Evolutionary conservation across 2,113 vertebrate genomes (phyloP).

Genomic region (Cyprinodon variegatus): DNA sequence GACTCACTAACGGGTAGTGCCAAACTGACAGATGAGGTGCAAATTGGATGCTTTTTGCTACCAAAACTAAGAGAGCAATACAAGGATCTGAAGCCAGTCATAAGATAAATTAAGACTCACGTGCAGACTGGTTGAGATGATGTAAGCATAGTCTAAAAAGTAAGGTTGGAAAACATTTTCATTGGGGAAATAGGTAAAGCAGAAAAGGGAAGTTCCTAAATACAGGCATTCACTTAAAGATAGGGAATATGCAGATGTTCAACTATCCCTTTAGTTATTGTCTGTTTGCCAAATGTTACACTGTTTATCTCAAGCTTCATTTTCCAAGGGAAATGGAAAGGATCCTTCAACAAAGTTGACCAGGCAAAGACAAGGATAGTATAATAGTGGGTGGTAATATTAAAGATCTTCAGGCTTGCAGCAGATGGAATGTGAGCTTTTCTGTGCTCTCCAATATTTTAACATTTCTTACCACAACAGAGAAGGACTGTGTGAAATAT

Average conservation of each 20-base stretch:
- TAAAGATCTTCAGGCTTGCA: constrained; percentile 21
- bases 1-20: constrained; percentile 51
- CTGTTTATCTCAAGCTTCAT: constrained; percentile 11
- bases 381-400: constrained; percentile 54
- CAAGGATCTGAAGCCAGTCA: constrained; percentile 17
- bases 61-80: constrained; percentile 49
- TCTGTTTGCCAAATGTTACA: not conserved
- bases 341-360: constrained; percentile 25
- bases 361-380: constrained; percentile 53
- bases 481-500: constrained; percentile 13
- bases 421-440: constrained; percentile 20
- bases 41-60: constrained; percentile 57
- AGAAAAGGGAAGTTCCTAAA: constrained; percentile 32
- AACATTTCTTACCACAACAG: not conserved
- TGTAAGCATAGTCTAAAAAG: not conserved
- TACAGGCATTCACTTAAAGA: not conserved
- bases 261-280: not conserved
- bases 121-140: not conserved
- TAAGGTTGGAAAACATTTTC: constrained; percentile 1
- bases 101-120: constrained; percentile 29
- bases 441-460: not conserved
- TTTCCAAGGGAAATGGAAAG: constrained; percentile 12
- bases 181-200: not conserved
- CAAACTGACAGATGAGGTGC: constrained; percentile 51
- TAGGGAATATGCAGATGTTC: not conserved